These are phyloP conservation scores for Cheilosia vernalis DNA, from an alignment of 2,888 invertebrate genomes.

Conservation along the genomic window DNA sequence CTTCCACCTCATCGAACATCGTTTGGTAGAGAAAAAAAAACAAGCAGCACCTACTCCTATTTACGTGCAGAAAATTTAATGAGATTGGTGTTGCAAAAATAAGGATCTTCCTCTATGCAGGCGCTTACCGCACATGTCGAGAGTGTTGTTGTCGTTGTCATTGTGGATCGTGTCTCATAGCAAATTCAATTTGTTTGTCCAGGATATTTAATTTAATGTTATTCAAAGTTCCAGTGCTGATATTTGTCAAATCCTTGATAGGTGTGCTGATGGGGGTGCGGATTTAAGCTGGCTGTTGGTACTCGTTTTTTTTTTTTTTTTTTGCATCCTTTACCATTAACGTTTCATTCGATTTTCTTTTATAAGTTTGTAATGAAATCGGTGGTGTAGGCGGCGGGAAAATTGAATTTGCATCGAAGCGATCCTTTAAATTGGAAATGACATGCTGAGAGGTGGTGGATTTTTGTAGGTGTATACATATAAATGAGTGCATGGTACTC, in stretches of 20 bases:
- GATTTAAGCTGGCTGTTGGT: background rate
- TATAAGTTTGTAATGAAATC: slow-evolving; percentile 63
- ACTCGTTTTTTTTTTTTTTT: slow-evolving; percentile 19
- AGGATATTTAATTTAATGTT: slow-evolving; percentile 73
- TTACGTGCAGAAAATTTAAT: slow-evolving; percentile 55
- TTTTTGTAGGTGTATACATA: slow-evolving; percentile 34
- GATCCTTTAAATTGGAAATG: slow-evolving; percentile 55
- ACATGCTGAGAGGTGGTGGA: slow-evolving; percentile 45
- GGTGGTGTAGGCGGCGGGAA: slow-evolving; percentile 15
- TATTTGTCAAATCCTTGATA: slow-evolving; percentile 70
- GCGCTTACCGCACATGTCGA: slow-evolving; percentile 36
- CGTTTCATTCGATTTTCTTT: slow-evolving; percentile 36
- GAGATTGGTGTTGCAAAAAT: slow-evolving; percentile 42
- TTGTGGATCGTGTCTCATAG: slow-evolving; percentile 35
- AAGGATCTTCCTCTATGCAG: slow-evolving; percentile 15
- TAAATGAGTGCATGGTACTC: slow-evolving; percentile 41
- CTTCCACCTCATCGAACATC: slow-evolving; percentile 6
- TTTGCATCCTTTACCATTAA: slow-evolving; percentile 47
- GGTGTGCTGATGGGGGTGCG: background rate
- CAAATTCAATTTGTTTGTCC: slow-evolving; percentile 72
- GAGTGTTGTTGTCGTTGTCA: slow-evolving; percentile 6
- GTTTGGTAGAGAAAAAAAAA: background rate
- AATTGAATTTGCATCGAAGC: slow-evolving; percentile 67
- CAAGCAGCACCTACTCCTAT: slow-evolving; percentile 15
- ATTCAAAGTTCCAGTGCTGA: slow-evolving; percentile 59